Percentiles rank a stretch among this genome's conserved stretches.
phyloP scores from a whole-genome alignment of 2,113 vertebrate species.

The Psittacara wagleri region DNA sequence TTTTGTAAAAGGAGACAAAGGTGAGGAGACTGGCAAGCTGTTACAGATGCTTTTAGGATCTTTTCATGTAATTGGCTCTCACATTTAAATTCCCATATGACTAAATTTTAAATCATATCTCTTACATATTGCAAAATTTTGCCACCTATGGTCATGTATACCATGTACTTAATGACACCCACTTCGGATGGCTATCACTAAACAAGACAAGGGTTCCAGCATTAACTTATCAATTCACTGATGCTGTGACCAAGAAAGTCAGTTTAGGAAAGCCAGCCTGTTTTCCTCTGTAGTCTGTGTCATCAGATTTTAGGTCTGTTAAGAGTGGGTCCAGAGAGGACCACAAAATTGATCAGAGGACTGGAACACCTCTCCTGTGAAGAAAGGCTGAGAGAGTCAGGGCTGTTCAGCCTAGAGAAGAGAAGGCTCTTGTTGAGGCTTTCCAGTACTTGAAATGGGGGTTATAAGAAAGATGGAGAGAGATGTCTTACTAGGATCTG shows the following conservation, averaged over 20 bases:
- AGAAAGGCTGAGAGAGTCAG: not conserved
- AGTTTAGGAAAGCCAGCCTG: not conserved
- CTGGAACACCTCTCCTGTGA: not conserved
- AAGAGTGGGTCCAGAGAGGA: not conserved
- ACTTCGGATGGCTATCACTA: not conserved
- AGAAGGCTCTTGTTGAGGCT: not conserved
- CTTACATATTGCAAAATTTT: not conserved
- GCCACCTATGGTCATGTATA: not conserved
- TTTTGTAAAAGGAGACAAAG: not conserved
- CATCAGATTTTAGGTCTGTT: not conserved
- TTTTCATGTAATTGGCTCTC: not conserved
- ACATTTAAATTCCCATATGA: not conserved
- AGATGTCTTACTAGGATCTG: not conserved
- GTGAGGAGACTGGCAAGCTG: not conserved
- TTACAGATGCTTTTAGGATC: not conserved
- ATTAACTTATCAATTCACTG: not conserved
- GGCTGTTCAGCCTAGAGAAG: not conserved
- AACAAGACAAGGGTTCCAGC: not conserved
- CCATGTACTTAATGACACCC: fast-evolving
- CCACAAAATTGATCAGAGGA: not conserved
- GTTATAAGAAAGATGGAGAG: not conserved
- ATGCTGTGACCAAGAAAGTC: not conserved
- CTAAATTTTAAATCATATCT: not conserved
- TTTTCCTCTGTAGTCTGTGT: not conserved
- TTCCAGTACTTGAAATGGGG: not conserved